These are phyloP conservation scores for Sialia sialis DNA, from an alignment of 2,113 vertebrate species.

Conservation along the genomic window DNA sequence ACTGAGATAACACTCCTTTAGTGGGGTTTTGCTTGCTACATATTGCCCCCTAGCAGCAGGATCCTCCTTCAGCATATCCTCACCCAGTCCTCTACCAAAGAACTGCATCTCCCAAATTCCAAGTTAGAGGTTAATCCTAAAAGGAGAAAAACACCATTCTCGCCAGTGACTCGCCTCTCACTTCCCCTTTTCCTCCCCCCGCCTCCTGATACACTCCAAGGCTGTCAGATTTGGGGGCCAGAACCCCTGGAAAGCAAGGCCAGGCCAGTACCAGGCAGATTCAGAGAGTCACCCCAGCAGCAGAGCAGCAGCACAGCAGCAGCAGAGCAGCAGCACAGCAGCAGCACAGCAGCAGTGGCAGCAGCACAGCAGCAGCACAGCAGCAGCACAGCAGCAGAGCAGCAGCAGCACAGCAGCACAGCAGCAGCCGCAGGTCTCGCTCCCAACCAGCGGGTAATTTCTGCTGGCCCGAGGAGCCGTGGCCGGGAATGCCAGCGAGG, in stretches of 20 bases:
- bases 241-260: neutral
- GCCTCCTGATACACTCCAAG: neutral
- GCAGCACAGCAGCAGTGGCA: no score
- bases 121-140: neutral
- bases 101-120: neutral
- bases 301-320: neutral
- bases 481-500: neutral
- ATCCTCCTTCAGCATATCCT: neutral
- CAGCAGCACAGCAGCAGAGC: no score
- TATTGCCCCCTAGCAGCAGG: conserved; percentile 58
- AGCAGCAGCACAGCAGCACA: no score
- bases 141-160: neutral
- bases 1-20: fast-evolving
- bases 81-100: neutral
- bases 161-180: neutral
- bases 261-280: neutral
- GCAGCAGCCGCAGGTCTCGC: neutral
- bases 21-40: neutral
- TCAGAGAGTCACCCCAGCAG: neutral
- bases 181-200: neutral
- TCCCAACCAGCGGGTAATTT: neutral
- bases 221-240: neutral
- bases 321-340: neutral
- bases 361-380: no score
- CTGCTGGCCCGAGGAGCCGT: neutral